phyloP scores from a whole-genome alignment of 1,140 invertebrate genomes.

The Diprion similis region DNA sequence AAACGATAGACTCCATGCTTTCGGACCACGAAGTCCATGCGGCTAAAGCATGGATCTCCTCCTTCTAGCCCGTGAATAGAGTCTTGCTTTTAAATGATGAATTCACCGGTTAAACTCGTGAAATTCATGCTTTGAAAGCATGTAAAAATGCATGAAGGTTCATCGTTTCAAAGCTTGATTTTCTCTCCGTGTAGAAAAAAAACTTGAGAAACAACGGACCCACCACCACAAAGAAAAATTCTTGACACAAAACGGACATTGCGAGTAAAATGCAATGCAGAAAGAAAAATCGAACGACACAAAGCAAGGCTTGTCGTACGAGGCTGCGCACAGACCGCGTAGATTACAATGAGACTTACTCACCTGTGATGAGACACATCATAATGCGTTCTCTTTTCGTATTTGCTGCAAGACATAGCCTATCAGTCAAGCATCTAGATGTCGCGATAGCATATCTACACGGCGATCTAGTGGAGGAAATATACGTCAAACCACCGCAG shows the following conservation, averaged over 20 bases:
- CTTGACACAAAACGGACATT: constrained; percentile 47
- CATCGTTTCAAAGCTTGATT: too few relatives aligned
- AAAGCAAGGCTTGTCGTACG: constrained; percentile 41
- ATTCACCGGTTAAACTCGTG: too few relatives aligned
- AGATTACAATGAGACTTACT: constrained; percentile 42
- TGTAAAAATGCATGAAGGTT: too few relatives aligned
- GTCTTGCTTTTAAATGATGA: too few relatives aligned
- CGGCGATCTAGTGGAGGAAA: constrained; percentile 27
- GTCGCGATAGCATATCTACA: constrained; percentile 37
- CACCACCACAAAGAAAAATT: constrained; percentile 28
- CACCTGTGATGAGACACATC: constrained; percentile 39
- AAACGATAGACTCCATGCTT: too few relatives aligned
- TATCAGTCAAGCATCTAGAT: constrained; percentile 41
- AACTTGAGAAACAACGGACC: constrained; percentile 35
- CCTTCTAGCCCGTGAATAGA: too few relatives aligned
- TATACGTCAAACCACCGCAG: constrained; percentile 34
- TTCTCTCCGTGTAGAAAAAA: too few relatives aligned
- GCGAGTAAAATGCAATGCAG: constrained; percentile 32
- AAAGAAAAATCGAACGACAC: constrained; percentile 28
- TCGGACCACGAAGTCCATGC: too few relatives aligned
- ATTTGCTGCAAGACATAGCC: constrained; percentile 31
- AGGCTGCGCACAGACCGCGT: constrained; percentile 34
- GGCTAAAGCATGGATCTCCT: too few relatives aligned
- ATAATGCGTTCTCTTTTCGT: constrained; percentile 35
- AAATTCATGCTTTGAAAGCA: too few relatives aligned